Evolutionary conservation across 2,113 vertebrate genomes (phyloP).

Genomic region (Dasyurus viverrinus): DNA sequence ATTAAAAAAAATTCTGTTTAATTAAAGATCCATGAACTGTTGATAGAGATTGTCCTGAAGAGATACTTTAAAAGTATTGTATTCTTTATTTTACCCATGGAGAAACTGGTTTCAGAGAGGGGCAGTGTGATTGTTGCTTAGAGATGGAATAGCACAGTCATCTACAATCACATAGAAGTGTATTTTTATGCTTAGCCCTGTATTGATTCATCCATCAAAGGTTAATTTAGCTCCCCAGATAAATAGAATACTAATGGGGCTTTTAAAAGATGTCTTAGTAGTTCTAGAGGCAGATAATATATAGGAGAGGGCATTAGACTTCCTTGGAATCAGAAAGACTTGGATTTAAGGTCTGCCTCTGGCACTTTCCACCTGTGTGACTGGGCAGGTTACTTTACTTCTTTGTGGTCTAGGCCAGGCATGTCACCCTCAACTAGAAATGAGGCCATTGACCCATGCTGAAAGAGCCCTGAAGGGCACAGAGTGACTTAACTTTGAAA

Average conservation of each 20-base stretch:
- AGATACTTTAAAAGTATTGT: constrained; percentile 19
- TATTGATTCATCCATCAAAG: neutral
- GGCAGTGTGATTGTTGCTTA: too few relatives aligned
- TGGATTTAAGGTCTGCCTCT: neutral
- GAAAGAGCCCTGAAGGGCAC: too few relatives aligned
- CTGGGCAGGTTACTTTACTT: neutral
- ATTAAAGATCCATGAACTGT: constrained; percentile 14
- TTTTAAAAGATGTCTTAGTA: constrained; percentile 19
- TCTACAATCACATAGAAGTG: neutral
- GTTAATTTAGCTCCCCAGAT: neutral
- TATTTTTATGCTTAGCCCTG: neutral
- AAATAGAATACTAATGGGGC: too few relatives aligned
- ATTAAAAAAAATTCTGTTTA: constrained; percentile 6
- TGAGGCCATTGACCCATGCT: too few relatives aligned
- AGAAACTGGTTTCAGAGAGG: too few relatives aligned
- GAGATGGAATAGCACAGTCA: too few relatives aligned
- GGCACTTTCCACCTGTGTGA: neutral
- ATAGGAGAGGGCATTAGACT: neutral
- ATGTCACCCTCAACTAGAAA: too few relatives aligned
- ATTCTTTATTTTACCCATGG: too few relatives aligned
- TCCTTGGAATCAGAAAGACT: neutral
- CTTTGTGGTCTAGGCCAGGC: too few relatives aligned
- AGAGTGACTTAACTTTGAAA: too few relatives aligned
- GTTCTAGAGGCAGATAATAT: neutral
- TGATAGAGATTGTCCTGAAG: neutral